Conservation (phyloP, 2,888 invertebrate species). For the Phortica okadai region DNA sequence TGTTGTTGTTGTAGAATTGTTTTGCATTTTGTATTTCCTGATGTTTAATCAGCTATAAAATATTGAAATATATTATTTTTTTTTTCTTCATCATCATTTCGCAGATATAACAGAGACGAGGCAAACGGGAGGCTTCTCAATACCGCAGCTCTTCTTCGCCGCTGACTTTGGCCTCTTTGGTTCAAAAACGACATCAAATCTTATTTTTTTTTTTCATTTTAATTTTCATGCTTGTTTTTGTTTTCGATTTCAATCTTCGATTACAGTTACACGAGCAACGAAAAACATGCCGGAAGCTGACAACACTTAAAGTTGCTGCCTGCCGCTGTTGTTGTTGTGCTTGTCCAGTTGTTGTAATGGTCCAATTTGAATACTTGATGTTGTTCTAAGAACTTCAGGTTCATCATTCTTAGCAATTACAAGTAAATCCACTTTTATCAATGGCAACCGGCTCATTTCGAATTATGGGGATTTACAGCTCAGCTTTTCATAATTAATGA, state of each 20-base stretch:
- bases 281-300: neutral
- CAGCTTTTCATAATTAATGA: slow-evolving; percentile 10
- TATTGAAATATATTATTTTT: slow-evolving; percentile 32
- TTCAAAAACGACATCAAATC: neutral
- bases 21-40: slow-evolving; percentile 67
- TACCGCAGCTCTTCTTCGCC: slow-evolving; percentile 15
- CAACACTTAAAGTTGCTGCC: neutral
- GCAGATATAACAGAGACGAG: slow-evolving; percentile 2
- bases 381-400: slow-evolving; percentile 3
- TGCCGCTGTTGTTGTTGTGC: neutral
- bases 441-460: slow-evolving; percentile 36
- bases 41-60: slow-evolving; percentile 57
- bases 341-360: neutral
- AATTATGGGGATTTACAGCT: neutral
- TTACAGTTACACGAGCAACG: slow-evolving; percentile 19
- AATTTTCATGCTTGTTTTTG: neutral
- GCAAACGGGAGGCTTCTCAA: slow-evolving; percentile 5
- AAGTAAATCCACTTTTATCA: neutral
- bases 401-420: neutral
- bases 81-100: slow-evolving; percentile 33
- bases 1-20: slow-evolving; percentile 40
- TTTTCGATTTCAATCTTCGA: neutral
- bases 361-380: neutral
- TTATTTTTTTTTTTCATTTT: neutral
- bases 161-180: slow-evolving; percentile 33